Evolutionary conservation across 2,888 invertebrate species (phyloP).

Genomic region (Aphodius sticticus): DNA sequence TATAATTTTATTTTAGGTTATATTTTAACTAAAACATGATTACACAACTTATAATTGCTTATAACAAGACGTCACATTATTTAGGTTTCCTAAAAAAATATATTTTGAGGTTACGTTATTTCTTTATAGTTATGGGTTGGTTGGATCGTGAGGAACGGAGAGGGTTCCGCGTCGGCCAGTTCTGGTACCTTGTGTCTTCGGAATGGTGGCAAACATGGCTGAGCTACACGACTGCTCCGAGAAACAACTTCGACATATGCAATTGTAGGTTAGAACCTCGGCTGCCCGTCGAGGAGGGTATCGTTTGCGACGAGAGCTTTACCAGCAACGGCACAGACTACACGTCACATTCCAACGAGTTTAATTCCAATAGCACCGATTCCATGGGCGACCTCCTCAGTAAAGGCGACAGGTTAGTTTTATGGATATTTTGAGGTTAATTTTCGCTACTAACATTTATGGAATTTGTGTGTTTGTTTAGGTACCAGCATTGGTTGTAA

Average conservation of each 20-base stretch:
- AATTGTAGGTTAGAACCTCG: constrained; percentile 58
- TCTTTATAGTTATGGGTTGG: constrained; percentile 76
- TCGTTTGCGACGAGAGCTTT: constrained; percentile 75
- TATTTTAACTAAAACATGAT: no score
- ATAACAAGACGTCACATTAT: no score
- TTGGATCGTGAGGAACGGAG: constrained; percentile 78
- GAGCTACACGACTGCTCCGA: constrained; percentile 67
- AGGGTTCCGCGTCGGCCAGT: constrained; percentile 81
- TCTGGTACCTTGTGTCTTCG: constrained; percentile 87
- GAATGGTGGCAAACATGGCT: constrained; percentile 90
- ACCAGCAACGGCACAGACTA: constrained; percentile 63
- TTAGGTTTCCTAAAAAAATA: no score
- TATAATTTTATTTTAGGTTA: neutral
- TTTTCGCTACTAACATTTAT: no score
- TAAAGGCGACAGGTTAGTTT: constrained; percentile 63
- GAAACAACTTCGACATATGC: constrained; percentile 58
- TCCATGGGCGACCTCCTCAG: constrained; percentile 70
- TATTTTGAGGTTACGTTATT: constrained; percentile 16
- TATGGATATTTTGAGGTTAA: constrained; percentile 6
- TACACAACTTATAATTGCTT: no score
- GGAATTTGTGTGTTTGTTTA: constrained; percentile 5
- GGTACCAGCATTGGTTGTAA: neutral
- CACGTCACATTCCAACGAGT: constrained; percentile 56
- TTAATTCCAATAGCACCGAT: constrained; percentile 62
- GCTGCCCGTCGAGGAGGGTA: constrained; percentile 67